Evolutionary conservation across 2,888 invertebrate genomes (phyloP), one percentile per base, ranked within the genome.

Genomic region (Cephus sareptanus): DNA sequence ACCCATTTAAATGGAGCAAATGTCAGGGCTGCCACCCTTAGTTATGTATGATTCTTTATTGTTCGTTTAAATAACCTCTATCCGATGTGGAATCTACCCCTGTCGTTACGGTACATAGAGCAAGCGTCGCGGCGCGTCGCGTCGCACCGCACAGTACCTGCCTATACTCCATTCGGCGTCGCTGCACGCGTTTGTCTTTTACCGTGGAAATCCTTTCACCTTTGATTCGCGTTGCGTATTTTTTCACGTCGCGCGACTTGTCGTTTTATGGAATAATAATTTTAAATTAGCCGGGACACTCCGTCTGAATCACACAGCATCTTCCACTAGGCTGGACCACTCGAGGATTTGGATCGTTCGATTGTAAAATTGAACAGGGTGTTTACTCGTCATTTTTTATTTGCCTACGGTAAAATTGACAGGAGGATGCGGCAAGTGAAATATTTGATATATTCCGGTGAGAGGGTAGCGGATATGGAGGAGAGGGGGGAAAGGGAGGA

Each of bases 11-110:
- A 70, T 30, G 33, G 15, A 0, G 15, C 70, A 4, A 70, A 70
- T 70, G 30, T 33, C 70, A 70, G 70, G 15, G 70, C 70, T 33
- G 70, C 12, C 70, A 70, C 33, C n/a, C 70, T 30, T 15, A 12
- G 70, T n/a, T 23, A 31, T 3, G 86, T 85, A 89, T 87, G 89
- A 90, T 89, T 90, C 33, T 90, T 90, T 87, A 86, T 87, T 87
- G 87, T 90, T 90, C 87, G 89, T 90, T 91, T 88, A 89, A 90
- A 90, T 89, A 90, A 89, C 87, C 87, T 82, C 84, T 83, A 81
- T 70, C 70, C 9, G 31, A 33, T 70, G 11, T 33, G 30, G 70
- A 30, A 33, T 70, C 70, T 70, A 15, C n/a, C n/a, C 70, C 15
- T 33, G 70, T 33, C 70, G 70, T 37, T 37, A 37, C 37, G 4